These are phyloP conservation scores for Melospiza georgiana DNA, from an alignment of 2,113 vertebrate species.

Conservation along the genomic window DNA sequence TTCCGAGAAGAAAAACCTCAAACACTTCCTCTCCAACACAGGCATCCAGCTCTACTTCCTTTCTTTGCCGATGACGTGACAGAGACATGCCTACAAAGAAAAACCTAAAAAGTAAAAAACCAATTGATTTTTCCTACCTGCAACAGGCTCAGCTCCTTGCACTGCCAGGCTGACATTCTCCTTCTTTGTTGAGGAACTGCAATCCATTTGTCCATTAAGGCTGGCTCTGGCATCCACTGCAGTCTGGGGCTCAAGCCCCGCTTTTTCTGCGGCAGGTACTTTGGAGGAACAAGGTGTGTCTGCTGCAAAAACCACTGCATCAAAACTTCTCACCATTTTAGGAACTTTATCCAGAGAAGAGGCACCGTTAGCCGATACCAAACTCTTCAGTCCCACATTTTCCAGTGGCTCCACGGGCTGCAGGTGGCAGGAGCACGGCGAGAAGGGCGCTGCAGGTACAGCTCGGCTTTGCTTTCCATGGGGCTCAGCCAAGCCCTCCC, in stretches of 20 bases:
- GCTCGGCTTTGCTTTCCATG: background rate
- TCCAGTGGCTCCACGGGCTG: background rate
- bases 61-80: background rate
- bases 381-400: background rate
- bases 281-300: background rate
- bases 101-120: background rate
- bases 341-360: constrained; percentile 50
- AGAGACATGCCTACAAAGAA: background rate
- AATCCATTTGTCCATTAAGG: background rate
- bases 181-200: background rate
- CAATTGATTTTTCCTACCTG: constrained; percentile 64
- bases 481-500: background rate
- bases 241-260: background rate
- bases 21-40: background rate
- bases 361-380: background rate
- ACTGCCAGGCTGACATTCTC: background rate
- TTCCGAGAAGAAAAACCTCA: background rate
- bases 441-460: background rate
- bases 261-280: background rate
- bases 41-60: background rate
- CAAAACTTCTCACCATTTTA: constrained; percentile 27
- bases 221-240: background rate
- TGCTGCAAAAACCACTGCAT: background rate
- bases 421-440: background rate
- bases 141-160: background rate